Percentiles rank a stretch among this genome's conserved stretches.
Conservation (phyloP, 2,888 invertebrate species). For the Trissoscelio sp. region DNA sequence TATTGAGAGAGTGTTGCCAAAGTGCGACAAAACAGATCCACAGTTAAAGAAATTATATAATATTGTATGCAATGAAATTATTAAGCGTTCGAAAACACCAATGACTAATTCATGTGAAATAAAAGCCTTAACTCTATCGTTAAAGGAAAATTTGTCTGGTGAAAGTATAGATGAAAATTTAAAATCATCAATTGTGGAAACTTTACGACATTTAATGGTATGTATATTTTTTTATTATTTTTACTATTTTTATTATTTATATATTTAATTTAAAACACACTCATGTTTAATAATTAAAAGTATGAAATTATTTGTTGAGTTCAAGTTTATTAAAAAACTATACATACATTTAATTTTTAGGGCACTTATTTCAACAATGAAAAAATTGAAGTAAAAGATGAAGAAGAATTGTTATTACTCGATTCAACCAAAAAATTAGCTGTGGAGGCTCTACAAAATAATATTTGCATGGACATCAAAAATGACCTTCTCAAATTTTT, state of each 20-base stretch:
- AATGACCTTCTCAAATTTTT: constrained; percentile 26
- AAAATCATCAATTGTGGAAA: not conserved
- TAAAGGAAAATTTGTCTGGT: constrained; percentile 65
- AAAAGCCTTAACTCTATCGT: constrained; percentile 73
- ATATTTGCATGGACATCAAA: constrained; percentile 26
- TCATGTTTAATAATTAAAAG: no score
- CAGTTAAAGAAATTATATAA: constrained; percentile 74
- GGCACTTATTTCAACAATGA: not conserved
- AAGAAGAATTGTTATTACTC: constrained; percentile 26
- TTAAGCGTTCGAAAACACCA: constrained; percentile 65
- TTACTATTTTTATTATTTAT: no score
- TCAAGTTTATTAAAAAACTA: no score
- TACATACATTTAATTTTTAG: no score
- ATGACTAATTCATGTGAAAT: constrained; percentile 71
- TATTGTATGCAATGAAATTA: constrained; percentile 72
- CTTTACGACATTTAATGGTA: constrained; percentile 34
- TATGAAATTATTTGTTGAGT: no score
- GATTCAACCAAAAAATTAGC: constrained; percentile 31
- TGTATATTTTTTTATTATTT: no score
- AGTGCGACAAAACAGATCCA: constrained; percentile 56
- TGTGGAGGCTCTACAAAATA: constrained; percentile 13
- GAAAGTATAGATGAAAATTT: constrained; percentile 21
- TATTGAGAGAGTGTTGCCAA: constrained; percentile 73
- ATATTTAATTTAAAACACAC: no score
- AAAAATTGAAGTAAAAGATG: not conserved